Base-by-base conservation (phyloP, 2,888 invertebrate genomes). In the Orthosia cruda region DNA sequence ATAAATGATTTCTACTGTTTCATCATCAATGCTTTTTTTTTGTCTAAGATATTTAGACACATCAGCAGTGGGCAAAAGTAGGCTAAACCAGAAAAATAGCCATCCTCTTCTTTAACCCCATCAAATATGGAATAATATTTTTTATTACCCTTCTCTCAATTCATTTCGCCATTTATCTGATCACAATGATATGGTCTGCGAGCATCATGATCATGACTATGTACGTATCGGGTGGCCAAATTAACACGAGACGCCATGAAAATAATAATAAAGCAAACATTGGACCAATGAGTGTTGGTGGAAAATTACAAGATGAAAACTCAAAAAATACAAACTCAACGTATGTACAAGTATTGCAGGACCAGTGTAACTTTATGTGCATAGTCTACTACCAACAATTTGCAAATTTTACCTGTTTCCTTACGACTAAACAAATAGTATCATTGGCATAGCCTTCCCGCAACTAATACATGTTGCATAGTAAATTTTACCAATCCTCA, bases 341-440 rank as follows among this genome's bases (percentile, higher is more conserved):
- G 87, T 93, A 93, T 94, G 75, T 93, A 94, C 93, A 94, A 81
- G 68, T 68, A 65, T 75, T 68, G 23, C 59, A 67, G n/a, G 49
- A 61, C 62, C 55, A 72, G 57, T 74, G 55, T 57, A 47, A 71
- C 71, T 71, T 20, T 55, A 62, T 69, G 57, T 77, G 57, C 23
- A 65, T 26, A 20, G 7, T 54, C 32, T 61, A 62, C 32, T 32
- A 26, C n/a, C 9, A 47, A 50, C 11, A 18, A 47, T 74, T 26
- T 54, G 2, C 26, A 7, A 74, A 74, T 32, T 45, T 23, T 20
- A 26, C 9, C 18, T 49, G 45, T 13, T 23, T 26, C 26, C 20
- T 13, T n/a, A 18, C 16, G 47, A 5, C 45, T 26, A 47, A 59
- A 59, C 23, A 20, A 70, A 54, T 47, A 16, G 45, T 57, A 11